These are phyloP conservation scores for Tinea pellionella DNA, from an alignment of 2,888 invertebrate species.

Conservation along the genomic window DNA sequence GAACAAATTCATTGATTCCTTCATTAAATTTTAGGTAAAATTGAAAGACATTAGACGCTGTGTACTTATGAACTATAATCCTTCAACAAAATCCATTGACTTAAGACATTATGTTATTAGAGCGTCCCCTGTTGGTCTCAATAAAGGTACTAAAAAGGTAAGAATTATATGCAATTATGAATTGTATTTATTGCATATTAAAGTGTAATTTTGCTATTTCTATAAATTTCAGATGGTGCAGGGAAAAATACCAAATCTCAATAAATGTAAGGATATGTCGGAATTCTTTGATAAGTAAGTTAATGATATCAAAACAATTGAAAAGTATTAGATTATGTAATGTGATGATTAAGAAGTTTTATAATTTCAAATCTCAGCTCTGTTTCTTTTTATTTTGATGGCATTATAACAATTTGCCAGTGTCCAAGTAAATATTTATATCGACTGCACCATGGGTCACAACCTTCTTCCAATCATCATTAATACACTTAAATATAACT, in stretches of 20 bases:
- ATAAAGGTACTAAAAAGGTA: conserved; percentile 89
- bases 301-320: too few species aligned
- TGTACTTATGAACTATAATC: conserved; percentile 90
- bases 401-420: too few species aligned
- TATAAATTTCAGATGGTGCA: conserved; percentile 75
- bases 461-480: too few species aligned
- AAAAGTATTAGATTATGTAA: too few species aligned
- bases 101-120: conserved; percentile 96
- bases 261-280: conserved; percentile 84
- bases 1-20: too few species aligned
- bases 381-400: too few species aligned
- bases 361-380: too few species aligned
- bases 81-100: conserved; percentile 85
- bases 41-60: conserved; percentile 88
- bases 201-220: not conserved
- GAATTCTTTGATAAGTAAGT: conserved; percentile 88
- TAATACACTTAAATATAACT: too few species aligned
- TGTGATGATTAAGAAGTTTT: too few species aligned
- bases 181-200: not conserved
- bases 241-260: conserved; percentile 91
- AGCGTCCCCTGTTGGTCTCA: conserved; percentile 90
- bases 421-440: too few species aligned
- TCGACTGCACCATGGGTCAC: too few species aligned
- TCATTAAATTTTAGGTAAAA: conserved; percentile 79
- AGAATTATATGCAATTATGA: not conserved